Percentiles rank a stretch among this genome's conserved stretches.
These are phyloP conservation scores for Lamellibrachia luymesi DNA, from an alignment of 1,140 invertebrate species.

Conservation along the genomic window DNA sequence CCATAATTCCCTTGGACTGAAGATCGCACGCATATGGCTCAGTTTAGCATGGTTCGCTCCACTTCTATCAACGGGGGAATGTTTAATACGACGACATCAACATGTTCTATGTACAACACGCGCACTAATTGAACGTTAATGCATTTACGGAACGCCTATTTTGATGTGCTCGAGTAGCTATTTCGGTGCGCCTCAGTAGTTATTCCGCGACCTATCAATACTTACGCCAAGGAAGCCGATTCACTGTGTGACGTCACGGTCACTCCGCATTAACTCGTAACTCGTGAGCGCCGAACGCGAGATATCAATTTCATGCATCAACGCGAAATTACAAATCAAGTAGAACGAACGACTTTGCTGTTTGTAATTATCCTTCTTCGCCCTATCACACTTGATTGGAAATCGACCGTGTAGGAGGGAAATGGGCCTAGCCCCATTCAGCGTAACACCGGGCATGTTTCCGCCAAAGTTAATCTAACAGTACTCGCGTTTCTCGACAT, in stretches of 20 bases:
- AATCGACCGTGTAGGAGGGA: background rate
- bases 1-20: background rate
- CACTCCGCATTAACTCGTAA: no score
- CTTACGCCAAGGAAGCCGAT: background rate
- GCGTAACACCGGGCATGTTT: background rate
- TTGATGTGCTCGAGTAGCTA: background rate
- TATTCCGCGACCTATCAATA: background rate
- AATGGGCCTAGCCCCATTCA: background rate
- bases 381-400: background rate
- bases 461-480: background rate
- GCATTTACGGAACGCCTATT: background rate
- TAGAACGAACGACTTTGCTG: background rate
- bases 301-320: background rate
- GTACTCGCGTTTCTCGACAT: background rate
- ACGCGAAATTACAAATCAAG: background rate
- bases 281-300: no score
- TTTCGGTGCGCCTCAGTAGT: background rate
- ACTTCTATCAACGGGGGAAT: background rate
- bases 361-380: background rate
- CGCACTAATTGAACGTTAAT: background rate
- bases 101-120: background rate
- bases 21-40: background rate
- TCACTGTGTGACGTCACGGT: background rate
- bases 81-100: conserved; percentile 2
- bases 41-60: background rate